Percentiles rank a stretch among this genome's conserved stretches.
Conservation (phyloP, 30 jellyfish, hydroid and myxozoan genomes). For the Mastigias papua region DNA sequence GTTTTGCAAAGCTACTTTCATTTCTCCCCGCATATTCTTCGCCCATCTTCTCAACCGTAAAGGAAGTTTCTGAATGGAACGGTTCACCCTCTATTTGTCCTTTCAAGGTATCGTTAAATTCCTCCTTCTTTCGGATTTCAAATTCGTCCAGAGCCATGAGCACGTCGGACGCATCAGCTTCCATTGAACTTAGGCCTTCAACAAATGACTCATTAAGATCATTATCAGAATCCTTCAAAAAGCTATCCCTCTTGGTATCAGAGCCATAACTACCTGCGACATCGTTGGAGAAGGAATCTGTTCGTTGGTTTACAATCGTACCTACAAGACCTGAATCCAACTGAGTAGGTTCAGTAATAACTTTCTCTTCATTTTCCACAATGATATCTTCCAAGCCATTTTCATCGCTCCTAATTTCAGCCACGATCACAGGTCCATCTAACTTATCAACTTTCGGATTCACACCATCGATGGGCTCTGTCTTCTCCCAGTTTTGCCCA, state of each 20-base stretch:
- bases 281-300: neutral
- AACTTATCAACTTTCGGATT: neutral
- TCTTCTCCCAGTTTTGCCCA: neutral
- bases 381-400: neutral
- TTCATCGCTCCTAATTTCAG: neutral
- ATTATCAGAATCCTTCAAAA: conserved; percentile 32
- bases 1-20: neutral
- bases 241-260: conserved; percentile 1
- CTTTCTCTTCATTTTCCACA: neutral
- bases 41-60: neutral
- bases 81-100: neutral
- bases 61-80: neutral
- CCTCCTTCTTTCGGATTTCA: conserved; percentile 22
- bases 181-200: neutral
- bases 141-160: conserved; percentile 33
- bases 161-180: conserved; percentile 15
- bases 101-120: conserved; percentile 21
- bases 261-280: neutral
- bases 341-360: neutral
- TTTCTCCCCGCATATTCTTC: neutral
- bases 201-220: neutral
- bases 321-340: neutral
- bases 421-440: neutral
- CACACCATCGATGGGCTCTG: neutral
- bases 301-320: neutral